A percentile compares a stretch with the other conserved stretches of the same genome.
phyloP scores from a whole-genome alignment of 2,797 vertebrate genomes.

The Amniataba percoides region DNA sequence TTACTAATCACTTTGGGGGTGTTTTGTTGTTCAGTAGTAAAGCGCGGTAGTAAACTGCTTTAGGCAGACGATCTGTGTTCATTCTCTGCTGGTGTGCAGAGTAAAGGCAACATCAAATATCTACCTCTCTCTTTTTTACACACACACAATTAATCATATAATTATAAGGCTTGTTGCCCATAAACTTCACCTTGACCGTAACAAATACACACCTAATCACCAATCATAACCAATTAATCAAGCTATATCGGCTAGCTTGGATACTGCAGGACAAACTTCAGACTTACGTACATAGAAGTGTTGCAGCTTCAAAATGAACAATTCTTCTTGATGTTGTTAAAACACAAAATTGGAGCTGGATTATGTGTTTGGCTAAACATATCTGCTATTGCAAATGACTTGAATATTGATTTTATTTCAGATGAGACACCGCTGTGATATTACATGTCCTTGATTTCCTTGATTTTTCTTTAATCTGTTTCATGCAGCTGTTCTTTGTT shows the following conservation, averaged over 20 bases:
- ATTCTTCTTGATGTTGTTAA: not conserved
- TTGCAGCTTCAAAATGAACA: not conserved
- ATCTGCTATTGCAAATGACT: not conserved
- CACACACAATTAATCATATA: not conserved
- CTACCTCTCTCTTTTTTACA: too few species aligned
- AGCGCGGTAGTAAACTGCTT: slow-evolving; percentile 18
- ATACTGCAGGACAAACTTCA: not conserved
- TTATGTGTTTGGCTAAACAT: not conserved
- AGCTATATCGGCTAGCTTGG: not conserved
- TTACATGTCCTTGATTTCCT: not conserved
- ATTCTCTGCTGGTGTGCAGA: slow-evolving; percentile 22
- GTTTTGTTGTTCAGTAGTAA: slow-evolving; percentile 17
- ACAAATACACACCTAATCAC: not conserved
- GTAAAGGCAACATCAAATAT: slow-evolving; percentile 1
- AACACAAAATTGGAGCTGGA: not conserved
- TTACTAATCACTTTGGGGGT: slow-evolving; percentile 30
- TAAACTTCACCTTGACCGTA: not conserved
- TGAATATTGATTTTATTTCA: not conserved
- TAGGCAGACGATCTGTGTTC: slow-evolving; percentile 4
- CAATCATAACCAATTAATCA: not conserved
- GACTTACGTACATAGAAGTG: not conserved
- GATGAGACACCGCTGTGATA: not conserved
- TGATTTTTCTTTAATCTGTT: not conserved
- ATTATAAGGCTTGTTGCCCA: not conserved
- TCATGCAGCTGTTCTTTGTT: not conserved